These are phyloP conservation scores for Megalops cyprinoides DNA, from an alignment of 2,797 vertebrate genomes.

Conservation along the genomic window DNA sequence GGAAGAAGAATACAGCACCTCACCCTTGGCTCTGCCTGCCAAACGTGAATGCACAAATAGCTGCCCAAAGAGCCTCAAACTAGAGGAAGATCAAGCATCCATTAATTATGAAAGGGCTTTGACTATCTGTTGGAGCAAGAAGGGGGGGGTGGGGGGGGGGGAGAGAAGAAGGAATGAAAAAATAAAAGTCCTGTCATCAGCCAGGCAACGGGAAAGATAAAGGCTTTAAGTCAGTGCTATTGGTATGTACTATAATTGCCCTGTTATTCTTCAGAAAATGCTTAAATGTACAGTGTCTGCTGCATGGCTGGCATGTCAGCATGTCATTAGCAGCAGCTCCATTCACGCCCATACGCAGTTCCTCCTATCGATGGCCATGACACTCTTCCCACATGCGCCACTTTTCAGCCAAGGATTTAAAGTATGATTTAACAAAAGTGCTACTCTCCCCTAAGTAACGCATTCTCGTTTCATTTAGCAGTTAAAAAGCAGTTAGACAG, in stretches of 20 bases:
- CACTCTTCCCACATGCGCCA: too few relatives aligned
- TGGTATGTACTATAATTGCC: conserved; percentile 20
- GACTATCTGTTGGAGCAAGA: conserved; percentile 18
- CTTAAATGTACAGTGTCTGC: too few relatives aligned
- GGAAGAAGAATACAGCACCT: not conserved
- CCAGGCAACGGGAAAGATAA: conserved; percentile 27
- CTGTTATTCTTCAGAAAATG: not conserved
- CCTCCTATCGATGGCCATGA: too few relatives aligned
- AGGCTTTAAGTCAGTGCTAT: not conserved
- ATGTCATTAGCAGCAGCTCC: not conserved
- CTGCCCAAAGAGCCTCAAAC: conserved; percentile 13
- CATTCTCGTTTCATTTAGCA: too few relatives aligned
- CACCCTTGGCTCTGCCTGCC: conserved; percentile 1
- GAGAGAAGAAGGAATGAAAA: not conserved
- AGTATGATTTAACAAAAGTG: too few relatives aligned
- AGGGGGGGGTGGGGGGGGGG: too few relatives aligned
- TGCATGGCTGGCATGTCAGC: too few relatives aligned
- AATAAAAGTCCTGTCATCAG: conserved; percentile 20
- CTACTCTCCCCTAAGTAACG: too few relatives aligned
- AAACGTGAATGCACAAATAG: conserved; percentile 21
- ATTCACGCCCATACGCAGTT: not conserved
- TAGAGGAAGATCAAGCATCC: conserved; percentile 32
- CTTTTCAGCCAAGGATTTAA: too few relatives aligned
- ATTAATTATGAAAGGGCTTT: conserved; percentile 30
- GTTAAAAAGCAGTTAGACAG: too few relatives aligned